phyloP scores from a whole-genome alignment of 2,888 invertebrate species.

The Dynastes maya region DNA sequence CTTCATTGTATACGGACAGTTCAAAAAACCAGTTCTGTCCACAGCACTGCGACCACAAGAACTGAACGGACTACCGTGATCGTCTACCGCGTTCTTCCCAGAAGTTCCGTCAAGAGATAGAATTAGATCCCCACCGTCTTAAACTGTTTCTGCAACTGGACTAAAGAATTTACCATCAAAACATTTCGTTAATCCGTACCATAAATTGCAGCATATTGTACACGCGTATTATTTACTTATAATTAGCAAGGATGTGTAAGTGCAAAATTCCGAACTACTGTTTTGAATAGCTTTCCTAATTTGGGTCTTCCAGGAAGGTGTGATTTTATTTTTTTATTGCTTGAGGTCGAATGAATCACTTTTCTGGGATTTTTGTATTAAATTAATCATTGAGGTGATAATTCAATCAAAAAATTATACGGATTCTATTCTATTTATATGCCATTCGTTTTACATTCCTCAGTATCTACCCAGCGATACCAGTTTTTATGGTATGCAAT shows the following conservation, averaged over 20 bases:
- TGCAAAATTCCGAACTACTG: neutral
- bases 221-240: neutral
- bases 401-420: neutral
- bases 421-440: neutral
- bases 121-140: conserved; percentile 28
- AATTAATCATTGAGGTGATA: neutral
- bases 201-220: neutral
- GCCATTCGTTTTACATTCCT: too few species aligned
- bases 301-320: neutral
- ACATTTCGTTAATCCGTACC: neutral
- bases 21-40: conserved; percentile 26
- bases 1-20: conserved; percentile 14
- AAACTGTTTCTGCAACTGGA: conserved; percentile 17
- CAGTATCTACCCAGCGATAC: too few species aligned
- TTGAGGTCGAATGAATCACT: conserved; percentile 7
- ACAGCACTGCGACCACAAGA: conserved; percentile 23
- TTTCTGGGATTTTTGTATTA: neutral
- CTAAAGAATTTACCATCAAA: conserved; percentile 13
- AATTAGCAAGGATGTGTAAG: neutral
- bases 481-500: too few species aligned
- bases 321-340: neutral
- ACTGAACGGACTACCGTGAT: conserved; percentile 13
- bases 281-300: neutral
- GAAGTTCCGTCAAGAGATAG: conserved; percentile 26
- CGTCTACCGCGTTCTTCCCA: conserved; percentile 34